A percentile compares a stretch with the other conserved stretches of the same genome.
Conservation (phyloP, 2,888 invertebrate genomes). For the Syrista parreyssii region DNA sequence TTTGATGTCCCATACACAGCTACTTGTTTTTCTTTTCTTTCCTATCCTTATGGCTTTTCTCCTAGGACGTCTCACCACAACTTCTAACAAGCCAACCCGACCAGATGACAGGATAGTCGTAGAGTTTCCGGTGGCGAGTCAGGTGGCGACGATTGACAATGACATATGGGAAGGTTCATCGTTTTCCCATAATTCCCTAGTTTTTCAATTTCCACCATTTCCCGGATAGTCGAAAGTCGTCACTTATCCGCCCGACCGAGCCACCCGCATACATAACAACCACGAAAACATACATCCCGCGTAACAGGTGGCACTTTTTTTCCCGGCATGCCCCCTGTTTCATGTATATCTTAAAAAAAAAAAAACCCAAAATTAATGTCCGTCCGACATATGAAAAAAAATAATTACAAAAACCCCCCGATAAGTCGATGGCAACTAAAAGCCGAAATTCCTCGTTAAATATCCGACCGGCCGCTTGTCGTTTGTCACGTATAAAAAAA, state of each 20-base stretch:
- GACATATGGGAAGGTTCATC: slow-evolving; percentile 28
- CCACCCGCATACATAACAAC: slow-evolving; percentile 2
- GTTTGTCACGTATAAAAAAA: not conserved
- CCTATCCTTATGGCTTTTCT: not conserved
- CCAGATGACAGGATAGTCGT: slow-evolving; percentile 2
- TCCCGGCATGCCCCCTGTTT: too few species aligned
- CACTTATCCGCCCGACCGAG: slow-evolving; percentile 25
- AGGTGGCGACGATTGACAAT: slow-evolving; percentile 24
- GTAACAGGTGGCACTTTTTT: slow-evolving; percentile 30
- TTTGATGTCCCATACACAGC: not conserved
- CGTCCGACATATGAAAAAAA: too few species aligned
- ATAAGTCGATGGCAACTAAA: not conserved
- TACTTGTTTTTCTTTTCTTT: not conserved
- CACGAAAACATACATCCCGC: not conserved
- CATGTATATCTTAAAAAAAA: too few species aligned
- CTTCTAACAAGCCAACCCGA: not conserved
- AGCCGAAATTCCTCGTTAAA: not conserved
- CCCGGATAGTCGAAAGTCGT: slow-evolving; percentile 9
- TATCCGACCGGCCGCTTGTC: not conserved
- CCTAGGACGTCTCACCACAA: not conserved
- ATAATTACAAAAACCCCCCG: not conserved
- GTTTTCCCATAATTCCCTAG: not conserved
- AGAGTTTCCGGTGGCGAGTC: slow-evolving; percentile 34
- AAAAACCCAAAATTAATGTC: too few species aligned
- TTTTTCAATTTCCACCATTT: slow-evolving; percentile 12